Conservation (phyloP, 2,797 vertebrate genomes). For the Peromyscus aztecus region DNA sequence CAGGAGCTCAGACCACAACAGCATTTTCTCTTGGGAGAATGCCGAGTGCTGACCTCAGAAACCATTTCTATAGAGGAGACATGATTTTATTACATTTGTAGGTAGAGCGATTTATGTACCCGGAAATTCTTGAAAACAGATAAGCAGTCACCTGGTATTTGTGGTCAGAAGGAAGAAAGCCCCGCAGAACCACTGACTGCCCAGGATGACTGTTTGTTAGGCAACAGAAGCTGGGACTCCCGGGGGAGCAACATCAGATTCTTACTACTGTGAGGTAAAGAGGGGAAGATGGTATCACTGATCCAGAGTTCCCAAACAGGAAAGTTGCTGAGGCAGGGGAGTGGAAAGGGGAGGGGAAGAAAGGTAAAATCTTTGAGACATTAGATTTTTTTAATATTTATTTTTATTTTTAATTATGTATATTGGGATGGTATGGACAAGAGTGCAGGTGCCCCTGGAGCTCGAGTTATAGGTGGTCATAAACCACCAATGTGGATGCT, state of each 20-base stretch:
- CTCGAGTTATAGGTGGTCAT: not conserved
- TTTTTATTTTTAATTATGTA: not conserved
- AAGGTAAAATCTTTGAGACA: not conserved
- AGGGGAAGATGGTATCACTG: too few species aligned
- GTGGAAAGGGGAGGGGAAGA: not conserved
- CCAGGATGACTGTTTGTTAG: not conserved
- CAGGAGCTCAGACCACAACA: not conserved
- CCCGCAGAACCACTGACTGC: not conserved
- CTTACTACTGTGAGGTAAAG: not conserved
- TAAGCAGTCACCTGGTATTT: not conserved
- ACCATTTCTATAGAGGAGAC: not conserved
- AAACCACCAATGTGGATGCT: not conserved
- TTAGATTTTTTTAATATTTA: not conserved
- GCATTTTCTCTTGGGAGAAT: not conserved
- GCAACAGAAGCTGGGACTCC: not conserved
- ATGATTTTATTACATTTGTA: not conserved
- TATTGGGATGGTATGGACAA: not conserved
- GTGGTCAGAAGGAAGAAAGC: not conserved
- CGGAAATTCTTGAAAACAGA: constrained; percentile 10
- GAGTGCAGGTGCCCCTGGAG: not conserved
- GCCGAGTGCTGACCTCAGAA: not conserved
- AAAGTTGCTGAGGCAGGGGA: not conserved
- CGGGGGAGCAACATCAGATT: not conserved
- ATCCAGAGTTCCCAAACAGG: not conserved
- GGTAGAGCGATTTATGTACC: not conserved